Percentiles rank a stretch among this genome's conserved stretches.
Conservation (phyloP, 2,797 vertebrate species). For the Silurus aristotelis region DNA sequence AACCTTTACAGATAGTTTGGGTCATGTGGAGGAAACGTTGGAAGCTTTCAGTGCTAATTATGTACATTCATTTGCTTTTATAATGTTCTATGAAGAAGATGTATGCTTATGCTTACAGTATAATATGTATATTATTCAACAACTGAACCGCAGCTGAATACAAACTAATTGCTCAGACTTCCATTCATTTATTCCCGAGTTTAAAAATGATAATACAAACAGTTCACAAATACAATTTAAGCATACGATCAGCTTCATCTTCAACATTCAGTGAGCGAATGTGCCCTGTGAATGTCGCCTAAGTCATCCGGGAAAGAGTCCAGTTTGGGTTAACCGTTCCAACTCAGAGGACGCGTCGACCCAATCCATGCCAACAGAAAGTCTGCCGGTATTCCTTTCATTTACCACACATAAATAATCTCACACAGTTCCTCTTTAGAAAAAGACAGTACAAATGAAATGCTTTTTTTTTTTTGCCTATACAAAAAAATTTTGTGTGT, state of each 20-base stretch:
- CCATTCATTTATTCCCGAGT: slow-evolving; percentile 9
- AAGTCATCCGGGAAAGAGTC: not conserved
- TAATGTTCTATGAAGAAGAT: not conserved
- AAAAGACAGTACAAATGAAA: not conserved
- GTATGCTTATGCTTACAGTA: no score
- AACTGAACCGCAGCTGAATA: not conserved
- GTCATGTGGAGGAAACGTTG: not conserved
- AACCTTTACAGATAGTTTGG: slow-evolving; percentile 25
- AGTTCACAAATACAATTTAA: not conserved
- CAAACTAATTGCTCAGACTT: slow-evolving; percentile 14
- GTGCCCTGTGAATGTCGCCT: not conserved
- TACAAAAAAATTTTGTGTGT: not conserved
- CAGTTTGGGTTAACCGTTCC: not conserved
- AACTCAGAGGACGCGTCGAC: not conserved
- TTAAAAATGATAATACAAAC: slow-evolving; percentile 17
- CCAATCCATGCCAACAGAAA: not conserved
- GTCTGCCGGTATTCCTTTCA: not conserved
- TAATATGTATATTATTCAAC: not conserved
- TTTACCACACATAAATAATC: not conserved
- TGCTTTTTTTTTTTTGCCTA: not conserved
- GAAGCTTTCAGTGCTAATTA: slow-evolving; percentile 18
- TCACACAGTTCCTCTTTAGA: not conserved
- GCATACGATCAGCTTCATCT: not conserved
- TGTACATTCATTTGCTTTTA: slow-evolving; percentile 5
- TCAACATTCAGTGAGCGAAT: not conserved